These are phyloP conservation scores for Tautogolabrus adspersus DNA, from an alignment of 2,113 vertebrate genomes.

Conservation along the genomic window DNA sequence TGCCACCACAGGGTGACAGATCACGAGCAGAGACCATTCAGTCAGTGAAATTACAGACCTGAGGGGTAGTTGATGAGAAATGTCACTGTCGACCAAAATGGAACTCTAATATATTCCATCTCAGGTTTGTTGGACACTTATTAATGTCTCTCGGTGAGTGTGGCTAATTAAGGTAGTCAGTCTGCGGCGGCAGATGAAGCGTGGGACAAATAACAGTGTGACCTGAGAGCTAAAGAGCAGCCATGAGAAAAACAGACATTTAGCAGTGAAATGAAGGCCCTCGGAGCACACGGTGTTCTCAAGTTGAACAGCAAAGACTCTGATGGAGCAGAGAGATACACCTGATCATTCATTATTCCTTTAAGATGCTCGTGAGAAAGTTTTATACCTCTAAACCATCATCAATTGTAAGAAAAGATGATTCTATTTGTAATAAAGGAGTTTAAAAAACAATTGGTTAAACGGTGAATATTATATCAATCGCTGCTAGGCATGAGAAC, in stretches of 20 bases:
- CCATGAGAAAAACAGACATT: constrained; percentile 55
- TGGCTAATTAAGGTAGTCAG: constrained; percentile 75
- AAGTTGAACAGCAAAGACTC: constrained; percentile 28
- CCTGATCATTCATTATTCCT: constrained; percentile 34
- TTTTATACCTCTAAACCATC: constrained; percentile 8
- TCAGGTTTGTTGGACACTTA: constrained; percentile 72
- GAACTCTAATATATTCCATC: constrained; percentile 78
- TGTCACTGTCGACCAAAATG: constrained; percentile 76
- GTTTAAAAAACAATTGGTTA: constrained; percentile 1
- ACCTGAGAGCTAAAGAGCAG: constrained; percentile 68
- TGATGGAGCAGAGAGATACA: constrained; percentile 4
- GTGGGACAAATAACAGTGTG: constrained; percentile 71
- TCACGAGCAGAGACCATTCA: constrained; percentile 41
- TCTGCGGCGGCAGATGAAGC: constrained; percentile 59
- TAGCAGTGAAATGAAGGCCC: constrained; percentile 32
- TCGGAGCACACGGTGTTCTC: constrained; percentile 29
- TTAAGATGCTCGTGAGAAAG: not conserved
- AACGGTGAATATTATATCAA: not conserved
- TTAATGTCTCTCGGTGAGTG: constrained; percentile 76
- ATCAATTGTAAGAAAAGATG: not conserved
- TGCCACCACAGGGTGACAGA: constrained; percentile 42
- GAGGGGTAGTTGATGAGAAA: constrained; percentile 72
- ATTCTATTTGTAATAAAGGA: not conserved
- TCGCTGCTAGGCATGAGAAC: no score
- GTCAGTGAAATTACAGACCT: constrained; percentile 70